These are phyloP conservation scores for Dromococcyx pavoninus DNA, from an alignment of 2,797 vertebrate genomes.

Conservation along the genomic window DNA sequence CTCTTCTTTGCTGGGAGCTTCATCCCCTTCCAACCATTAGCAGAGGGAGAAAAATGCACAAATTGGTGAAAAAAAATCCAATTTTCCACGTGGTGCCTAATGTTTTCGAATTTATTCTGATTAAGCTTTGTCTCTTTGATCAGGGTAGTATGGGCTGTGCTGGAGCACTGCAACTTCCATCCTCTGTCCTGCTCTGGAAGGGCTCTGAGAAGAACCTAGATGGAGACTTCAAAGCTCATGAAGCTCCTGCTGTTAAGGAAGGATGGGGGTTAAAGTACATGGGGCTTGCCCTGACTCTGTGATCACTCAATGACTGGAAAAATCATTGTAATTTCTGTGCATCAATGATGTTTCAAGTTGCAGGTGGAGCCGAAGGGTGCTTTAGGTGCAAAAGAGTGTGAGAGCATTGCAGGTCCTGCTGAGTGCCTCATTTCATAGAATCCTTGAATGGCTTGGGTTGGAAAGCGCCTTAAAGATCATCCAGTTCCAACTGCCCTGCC, in stretches of 20 bases:
- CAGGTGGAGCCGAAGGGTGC: neutral
- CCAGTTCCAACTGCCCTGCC: too few relatives aligned
- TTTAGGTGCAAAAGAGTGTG: fast-evolving
- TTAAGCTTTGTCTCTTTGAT: neutral
- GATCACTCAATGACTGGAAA: neutral
- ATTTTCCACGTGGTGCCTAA: fast-evolving
- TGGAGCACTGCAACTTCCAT: neutral
- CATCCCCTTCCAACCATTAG: neutral
- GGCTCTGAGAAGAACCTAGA: neutral
- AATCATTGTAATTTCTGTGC: fast-evolving
- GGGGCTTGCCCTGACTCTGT: neutral
- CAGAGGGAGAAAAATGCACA: neutral
- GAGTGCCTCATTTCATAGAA: neutral
- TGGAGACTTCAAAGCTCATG: neutral
- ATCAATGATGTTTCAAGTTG: neutral
- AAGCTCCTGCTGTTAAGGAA: neutral
- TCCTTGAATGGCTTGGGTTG: too few relatives aligned
- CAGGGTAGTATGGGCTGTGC: neutral
- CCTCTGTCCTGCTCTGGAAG: neutral
- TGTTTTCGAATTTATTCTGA: neutral
- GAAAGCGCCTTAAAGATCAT: too few relatives aligned
- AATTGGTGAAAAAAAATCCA: neutral
- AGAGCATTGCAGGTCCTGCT: fast-evolving
- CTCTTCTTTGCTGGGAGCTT: neutral
- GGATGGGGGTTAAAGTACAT: too few relatives aligned